Evolutionary conservation across 2,113 vertebrate genomes (phyloP).

Genomic region (Rhinichthys klamathensis): DNA sequence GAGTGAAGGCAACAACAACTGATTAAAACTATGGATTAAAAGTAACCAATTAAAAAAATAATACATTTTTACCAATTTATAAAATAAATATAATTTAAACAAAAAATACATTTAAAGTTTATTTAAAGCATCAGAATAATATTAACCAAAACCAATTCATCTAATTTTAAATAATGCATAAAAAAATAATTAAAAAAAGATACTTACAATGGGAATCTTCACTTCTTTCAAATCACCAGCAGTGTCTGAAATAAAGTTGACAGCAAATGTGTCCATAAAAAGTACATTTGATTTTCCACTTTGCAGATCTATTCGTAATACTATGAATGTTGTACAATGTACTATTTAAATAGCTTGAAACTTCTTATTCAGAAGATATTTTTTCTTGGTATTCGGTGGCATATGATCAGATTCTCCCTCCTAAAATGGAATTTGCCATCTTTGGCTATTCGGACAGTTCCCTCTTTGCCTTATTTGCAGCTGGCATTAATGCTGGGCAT

Average conservation of each 20-base stretch:
- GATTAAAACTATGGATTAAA: neutral
- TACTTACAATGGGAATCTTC: slow-evolving; percentile 78
- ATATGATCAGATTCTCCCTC: neutral
- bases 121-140: neutral
- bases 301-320: neutral
- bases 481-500: neutral
- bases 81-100: no score
- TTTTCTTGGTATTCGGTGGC: neutral
- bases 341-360: neutral
- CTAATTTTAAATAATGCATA: neutral
- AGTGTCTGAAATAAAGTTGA: slow-evolving; percentile 60
- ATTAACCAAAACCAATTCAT: neutral
- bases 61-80: no score
- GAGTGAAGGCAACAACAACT: neutral
- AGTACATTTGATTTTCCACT: neutral
- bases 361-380: neutral
- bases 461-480: neutral
- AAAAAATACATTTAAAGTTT: no score
- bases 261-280: neutral
- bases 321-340: neutral
- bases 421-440: neutral
- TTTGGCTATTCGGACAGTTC: neutral
- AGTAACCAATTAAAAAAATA: neutral
- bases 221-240: slow-evolving; percentile 65
- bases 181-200: no score